Conservation (phyloP, 2,113 vertebrate species). For the Cyanoramphus novaezelandiae region DNA sequence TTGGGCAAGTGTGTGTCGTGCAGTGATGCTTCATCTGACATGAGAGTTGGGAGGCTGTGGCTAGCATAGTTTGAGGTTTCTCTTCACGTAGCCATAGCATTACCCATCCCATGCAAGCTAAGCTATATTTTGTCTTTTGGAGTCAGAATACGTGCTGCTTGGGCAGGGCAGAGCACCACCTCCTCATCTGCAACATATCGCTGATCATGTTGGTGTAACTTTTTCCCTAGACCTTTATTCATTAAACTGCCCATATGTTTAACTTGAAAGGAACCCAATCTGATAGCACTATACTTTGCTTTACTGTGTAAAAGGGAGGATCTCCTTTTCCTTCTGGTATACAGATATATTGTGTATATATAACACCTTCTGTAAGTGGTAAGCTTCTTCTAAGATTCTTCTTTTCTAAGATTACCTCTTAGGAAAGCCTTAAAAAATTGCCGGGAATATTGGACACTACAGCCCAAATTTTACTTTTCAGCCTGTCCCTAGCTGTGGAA, state of each 20-base stretch:
- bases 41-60: background rate
- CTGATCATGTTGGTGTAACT: background rate
- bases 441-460: background rate
- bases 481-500: background rate
- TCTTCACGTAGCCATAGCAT: background rate
- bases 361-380: background rate
- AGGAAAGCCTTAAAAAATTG: background rate
- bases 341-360: background rate
- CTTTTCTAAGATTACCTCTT: background rate
- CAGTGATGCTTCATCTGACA: background rate
- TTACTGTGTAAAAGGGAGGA: background rate
- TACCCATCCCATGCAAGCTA: background rate
- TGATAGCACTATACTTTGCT: background rate
- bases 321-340: background rate
- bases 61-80: slow-evolving; percentile 7
- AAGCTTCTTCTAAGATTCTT: background rate
- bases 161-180: slow-evolving; percentile 20
- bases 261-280: slow-evolving; percentile 5
- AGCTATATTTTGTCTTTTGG: background rate
- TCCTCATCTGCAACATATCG: background rate
- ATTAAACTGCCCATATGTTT: background rate
- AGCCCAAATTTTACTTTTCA: background rate
- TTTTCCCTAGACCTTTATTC: background rate
- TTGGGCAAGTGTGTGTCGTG: fast-evolving
- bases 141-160: background rate